Conservation (phyloP, 2,113 vertebrate species). For the Pristiophorus japonicus region DNA sequence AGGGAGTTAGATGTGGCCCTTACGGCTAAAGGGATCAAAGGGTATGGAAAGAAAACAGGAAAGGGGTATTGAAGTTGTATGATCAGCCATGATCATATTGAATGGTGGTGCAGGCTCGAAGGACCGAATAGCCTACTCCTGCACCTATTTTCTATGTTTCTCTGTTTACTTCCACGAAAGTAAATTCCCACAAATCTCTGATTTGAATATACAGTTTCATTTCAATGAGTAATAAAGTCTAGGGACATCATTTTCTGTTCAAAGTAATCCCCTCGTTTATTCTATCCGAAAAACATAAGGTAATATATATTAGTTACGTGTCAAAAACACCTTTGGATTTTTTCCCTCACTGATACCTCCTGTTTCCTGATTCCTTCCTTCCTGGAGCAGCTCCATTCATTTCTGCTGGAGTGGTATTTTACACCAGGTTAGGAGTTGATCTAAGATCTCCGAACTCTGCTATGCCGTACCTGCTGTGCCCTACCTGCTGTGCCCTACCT, state of each 20-base stretch:
- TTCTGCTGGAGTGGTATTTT: neutral
- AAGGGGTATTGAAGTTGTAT: too few relatives aligned
- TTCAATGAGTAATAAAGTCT: neutral
- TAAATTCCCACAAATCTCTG: neutral
- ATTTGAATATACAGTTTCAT: neutral
- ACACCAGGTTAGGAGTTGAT: neutral
- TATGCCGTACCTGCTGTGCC: neutral
- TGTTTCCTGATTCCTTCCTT: neutral
- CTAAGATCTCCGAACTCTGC: neutral
- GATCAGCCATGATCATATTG: too few relatives aligned
- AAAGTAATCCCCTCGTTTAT: neutral
- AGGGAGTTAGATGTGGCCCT: too few relatives aligned
- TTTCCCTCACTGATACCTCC: neutral
- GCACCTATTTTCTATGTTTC: too few relatives aligned
- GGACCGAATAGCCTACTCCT: too few relatives aligned
- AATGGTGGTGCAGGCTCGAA: too few relatives aligned
- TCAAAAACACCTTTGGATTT: neutral
- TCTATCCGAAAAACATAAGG: neutral
- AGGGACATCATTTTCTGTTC: neutral
- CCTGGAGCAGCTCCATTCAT: neutral
- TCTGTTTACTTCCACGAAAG: too few relatives aligned
- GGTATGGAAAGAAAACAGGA: too few relatives aligned
- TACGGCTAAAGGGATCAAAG: too few relatives aligned
- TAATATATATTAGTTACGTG: neutral
- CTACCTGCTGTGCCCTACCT: neutral